Evolutionary conservation across 2,113 vertebrate species (phyloP).

Genomic region (Spilogale gracilis): DNA sequence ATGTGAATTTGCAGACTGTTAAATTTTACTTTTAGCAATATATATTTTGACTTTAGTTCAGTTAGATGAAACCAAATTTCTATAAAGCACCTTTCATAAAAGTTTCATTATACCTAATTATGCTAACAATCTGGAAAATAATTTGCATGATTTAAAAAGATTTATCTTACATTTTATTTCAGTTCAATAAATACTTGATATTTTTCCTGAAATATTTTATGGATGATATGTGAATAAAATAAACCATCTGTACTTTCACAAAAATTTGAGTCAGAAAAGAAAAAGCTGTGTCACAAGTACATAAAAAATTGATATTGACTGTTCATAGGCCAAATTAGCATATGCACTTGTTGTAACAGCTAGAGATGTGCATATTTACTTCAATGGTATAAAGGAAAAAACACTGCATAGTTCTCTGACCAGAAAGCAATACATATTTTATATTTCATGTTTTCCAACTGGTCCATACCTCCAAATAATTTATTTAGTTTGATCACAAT

Average conservation of each 20-base stretch:
- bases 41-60: neutral
- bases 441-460: neutral
- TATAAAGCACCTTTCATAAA: neutral
- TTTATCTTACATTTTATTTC: constrained; percentile 4
- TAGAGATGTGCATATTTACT: neutral
- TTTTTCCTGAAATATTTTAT: neutral
- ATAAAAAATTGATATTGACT: constrained; percentile 17
- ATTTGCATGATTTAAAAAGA: constrained; percentile 4
- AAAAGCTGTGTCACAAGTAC: neutral
- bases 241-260: neutral
- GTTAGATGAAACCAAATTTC: neutral
- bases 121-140: neutral
- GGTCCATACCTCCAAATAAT: neutral
- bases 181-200: neutral
- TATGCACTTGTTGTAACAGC: neutral
- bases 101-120: neutral
- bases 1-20: neutral
- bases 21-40: neutral
- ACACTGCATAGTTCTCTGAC: neutral
- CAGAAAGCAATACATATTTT: neutral
- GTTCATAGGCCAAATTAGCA: constrained; percentile 22
- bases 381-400: neutral
- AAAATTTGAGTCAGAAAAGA: neutral
- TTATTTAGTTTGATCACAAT: neutral
- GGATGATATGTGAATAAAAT: constrained; percentile 5